phyloP scores from a whole-genome alignment of 92 coral and sea anemone genomes.

The Parazoanthus swiftii region DNA sequence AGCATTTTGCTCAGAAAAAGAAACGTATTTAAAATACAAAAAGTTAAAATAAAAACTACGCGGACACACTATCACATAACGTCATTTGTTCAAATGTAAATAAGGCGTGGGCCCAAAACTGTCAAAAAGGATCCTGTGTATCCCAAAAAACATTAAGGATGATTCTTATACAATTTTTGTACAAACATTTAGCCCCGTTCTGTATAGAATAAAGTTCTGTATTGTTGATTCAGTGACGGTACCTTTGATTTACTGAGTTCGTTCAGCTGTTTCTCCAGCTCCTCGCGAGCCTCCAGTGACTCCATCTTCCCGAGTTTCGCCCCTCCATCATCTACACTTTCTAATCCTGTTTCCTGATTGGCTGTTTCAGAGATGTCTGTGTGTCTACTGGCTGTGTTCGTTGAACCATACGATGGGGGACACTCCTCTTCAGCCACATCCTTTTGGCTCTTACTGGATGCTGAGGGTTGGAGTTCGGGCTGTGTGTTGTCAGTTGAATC shows the following conservation, averaged over 20 bases:
- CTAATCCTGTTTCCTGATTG: constrained; percentile 42
- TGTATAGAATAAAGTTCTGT: too few species aligned
- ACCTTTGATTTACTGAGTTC: constrained; percentile 80
- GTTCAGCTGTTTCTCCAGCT: constrained; percentile 70
- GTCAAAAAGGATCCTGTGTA: too few species aligned
- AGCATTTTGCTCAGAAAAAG: too few species aligned
- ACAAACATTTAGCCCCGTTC: too few species aligned
- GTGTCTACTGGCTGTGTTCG: constrained; percentile 19
- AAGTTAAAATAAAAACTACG: too few species aligned
- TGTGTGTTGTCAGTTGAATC: neutral
- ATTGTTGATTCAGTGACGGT: neutral
- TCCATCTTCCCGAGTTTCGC: constrained; percentile 46
- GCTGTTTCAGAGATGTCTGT: constrained; percentile 39
- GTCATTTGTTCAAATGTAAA: too few species aligned
- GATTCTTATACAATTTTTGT: too few species aligned
- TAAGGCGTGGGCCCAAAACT: too few species aligned
- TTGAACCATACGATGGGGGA: neutral
- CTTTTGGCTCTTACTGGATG: neutral
- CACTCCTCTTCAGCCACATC: neutral
- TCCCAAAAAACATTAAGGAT: too few species aligned
- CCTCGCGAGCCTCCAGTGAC: constrained; percentile 72
- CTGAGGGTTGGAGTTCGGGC: neutral
- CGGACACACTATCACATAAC: too few species aligned
- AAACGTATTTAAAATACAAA: too few species aligned
- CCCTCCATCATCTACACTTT: constrained; percentile 38